Conservation (phyloP, 2,797 vertebrate genomes). For the Percopsis omiscomaycus region DNA sequence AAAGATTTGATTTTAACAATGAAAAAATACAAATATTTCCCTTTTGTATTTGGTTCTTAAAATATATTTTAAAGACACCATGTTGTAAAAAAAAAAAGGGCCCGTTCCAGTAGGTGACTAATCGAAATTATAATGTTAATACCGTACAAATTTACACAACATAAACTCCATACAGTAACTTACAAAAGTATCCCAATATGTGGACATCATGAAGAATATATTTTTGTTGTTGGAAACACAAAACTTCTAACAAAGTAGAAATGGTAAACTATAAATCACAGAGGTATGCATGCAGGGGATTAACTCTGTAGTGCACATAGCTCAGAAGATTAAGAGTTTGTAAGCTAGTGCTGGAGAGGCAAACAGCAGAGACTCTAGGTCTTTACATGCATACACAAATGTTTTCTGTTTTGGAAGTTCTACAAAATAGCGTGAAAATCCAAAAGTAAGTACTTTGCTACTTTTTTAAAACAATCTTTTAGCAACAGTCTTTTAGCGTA, state of each 20-base stretch:
- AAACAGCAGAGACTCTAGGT: constrained; percentile 38
- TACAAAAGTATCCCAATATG: constrained; percentile 36
- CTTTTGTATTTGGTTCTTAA: constrained; percentile 3
- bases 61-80: neutral
- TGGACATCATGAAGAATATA: constrained; percentile 21
- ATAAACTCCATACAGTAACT: constrained; percentile 21
- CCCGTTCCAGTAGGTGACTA: constrained; percentile 1
- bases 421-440: constrained; percentile 25
- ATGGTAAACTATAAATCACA: constrained; percentile 62
- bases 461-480: constrained; percentile 11
- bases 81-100: neutral
- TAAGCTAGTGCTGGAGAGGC: constrained; percentile 45
- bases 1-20: neutral
- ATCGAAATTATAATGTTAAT: neutral
- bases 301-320: constrained; percentile 69
- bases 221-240: constrained; percentile 30
- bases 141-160: neutral
- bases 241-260: constrained; percentile 48
- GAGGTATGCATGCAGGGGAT: constrained; percentile 73
- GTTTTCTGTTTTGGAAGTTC: constrained; percentile 34
- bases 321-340: constrained; percentile 74
- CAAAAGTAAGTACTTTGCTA: constrained; percentile 53
- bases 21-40: constrained; percentile 2
- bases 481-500: neutral
- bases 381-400: constrained; percentile 27